Percentiles rank a stretch among this genome's conserved stretches.
These are phyloP conservation scores for Eristalinus sepulchralis DNA, from an alignment of 2,888 invertebrate species.

Conservation along the genomic window DNA sequence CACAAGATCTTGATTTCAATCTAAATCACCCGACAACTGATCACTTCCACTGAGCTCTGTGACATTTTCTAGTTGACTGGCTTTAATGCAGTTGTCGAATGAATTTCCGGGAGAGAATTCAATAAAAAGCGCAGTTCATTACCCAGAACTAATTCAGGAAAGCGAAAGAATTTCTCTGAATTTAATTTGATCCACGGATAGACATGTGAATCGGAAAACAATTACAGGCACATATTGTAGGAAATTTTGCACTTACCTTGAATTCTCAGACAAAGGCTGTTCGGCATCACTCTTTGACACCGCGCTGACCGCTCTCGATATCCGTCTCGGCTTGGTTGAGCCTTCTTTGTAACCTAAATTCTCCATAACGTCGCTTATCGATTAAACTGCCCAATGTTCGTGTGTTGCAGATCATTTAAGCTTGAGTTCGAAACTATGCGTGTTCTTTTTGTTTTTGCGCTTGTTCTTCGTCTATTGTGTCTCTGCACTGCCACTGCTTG, in stretches of 20 bases:
- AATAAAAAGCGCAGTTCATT: background rate
- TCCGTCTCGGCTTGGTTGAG: conserved; percentile 80
- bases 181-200: background rate
- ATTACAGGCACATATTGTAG: no score
- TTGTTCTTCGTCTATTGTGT: background rate
- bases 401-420: conserved; percentile 55
- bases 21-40: background rate
- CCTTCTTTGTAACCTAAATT: conserved; percentile 86
- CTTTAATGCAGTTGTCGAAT: background rate
- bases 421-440: conserved; percentile 15
- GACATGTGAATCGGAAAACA: no score
- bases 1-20: background rate
- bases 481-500: conserved; percentile 8
- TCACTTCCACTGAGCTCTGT: background rate
- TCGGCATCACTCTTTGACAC: conserved; percentile 80
- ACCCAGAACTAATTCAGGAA: background rate
- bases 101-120: background rate
- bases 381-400: conserved; percentile 32
- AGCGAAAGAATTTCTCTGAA: background rate
- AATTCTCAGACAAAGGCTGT: conserved; percentile 80
- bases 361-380: conserved; percentile 81
- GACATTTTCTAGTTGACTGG: background rate
- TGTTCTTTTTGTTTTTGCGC: background rate
- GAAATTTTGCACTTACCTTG: conserved; percentile 72
- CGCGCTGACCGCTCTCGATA: conserved; percentile 80